A percentile compares a stretch with the other conserved stretches of the same genome.
phyloP scores from a whole-genome alignment of 2,113 vertebrate species.

The Eulemur rufifrons region DNA sequence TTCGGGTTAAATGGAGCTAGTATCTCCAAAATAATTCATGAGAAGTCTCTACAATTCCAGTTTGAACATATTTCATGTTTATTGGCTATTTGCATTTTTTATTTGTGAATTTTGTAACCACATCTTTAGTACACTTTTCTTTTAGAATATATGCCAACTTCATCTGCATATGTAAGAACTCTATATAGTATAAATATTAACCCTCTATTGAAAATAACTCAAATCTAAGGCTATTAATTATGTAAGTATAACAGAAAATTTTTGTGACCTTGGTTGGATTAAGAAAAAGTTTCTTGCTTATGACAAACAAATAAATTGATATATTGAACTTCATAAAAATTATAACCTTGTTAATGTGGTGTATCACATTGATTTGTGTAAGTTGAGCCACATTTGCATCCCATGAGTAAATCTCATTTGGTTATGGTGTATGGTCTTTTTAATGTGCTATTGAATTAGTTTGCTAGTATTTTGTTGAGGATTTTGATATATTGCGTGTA shows the following conservation, averaged over 20 bases:
- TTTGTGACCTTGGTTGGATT: neutral
- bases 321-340: neutral
- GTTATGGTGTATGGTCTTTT: neutral
- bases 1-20: neutral
- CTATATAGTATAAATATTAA: neutral
- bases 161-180: neutral
- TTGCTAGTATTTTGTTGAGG: neutral
- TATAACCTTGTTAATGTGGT: neutral
- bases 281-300: neutral
- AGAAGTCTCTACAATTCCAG: neutral
- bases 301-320: neutral
- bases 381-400: neutral
- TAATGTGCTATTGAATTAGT: neutral
- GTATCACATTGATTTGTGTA: neutral
- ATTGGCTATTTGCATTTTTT: neutral
- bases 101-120: neutral
- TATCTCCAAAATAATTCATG: neutral
- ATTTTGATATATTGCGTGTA: neutral
- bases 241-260: neutral
- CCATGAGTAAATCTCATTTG: neutral
- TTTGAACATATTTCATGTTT: neutral
- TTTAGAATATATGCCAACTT: neutral
- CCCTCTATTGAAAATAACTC: neutral
- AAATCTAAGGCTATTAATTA: neutral
- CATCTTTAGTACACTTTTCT: neutral